phyloP scores from a whole-genome alignment of 1,140 invertebrate species.

The Drosophila truncata region DNA sequence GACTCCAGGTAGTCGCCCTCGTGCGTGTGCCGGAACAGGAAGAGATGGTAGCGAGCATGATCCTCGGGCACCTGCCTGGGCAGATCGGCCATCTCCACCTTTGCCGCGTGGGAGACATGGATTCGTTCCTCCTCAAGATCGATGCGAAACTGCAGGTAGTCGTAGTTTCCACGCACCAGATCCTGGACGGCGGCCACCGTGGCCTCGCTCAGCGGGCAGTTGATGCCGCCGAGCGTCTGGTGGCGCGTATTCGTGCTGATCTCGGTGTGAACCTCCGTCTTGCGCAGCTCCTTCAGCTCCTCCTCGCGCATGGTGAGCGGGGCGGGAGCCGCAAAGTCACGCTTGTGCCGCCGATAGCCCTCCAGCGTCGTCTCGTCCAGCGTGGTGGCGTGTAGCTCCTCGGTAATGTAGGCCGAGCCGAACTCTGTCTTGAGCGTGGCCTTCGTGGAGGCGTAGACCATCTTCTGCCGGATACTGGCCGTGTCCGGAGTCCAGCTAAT shows the following conservation, averaged over 20 bases:
- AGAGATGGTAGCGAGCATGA: constrained; percentile 96
- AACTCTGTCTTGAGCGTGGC: constrained; percentile 99
- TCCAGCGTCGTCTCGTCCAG: constrained; percentile 93
- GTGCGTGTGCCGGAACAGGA: constrained; percentile 95
- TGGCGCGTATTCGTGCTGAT: constrained; percentile 94
- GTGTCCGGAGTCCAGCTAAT: constrained; percentile 98
- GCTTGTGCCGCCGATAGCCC: constrained; percentile 93
- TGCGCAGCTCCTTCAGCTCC: constrained; percentile 93
- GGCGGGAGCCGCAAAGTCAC: constrained; percentile 92
- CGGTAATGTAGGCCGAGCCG: constrained; percentile 94
- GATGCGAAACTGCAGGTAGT: constrained; percentile 93
- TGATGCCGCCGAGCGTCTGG: constrained; percentile 95
- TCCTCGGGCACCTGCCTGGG: constrained; percentile 92
- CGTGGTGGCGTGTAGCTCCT: constrained; percentile 77
- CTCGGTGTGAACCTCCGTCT: constrained; percentile 91
- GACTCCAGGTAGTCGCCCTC: constrained; percentile 95
- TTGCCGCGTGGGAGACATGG: constrained; percentile 88
- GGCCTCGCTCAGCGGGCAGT: constrained; percentile 95
- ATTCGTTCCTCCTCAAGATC: constrained; percentile 86
- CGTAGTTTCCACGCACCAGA: constrained; percentile 88
- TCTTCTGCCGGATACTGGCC: constrained; percentile 96
- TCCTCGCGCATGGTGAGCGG: constrained; percentile 96
- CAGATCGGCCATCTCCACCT: constrained; percentile 88
- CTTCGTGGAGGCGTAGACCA: constrained; percentile 99
- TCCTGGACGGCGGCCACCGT: constrained; percentile 91